Base-by-base conservation (phyloP, 2,888 invertebrate genomes). In the Heliconius erato region DNA sequence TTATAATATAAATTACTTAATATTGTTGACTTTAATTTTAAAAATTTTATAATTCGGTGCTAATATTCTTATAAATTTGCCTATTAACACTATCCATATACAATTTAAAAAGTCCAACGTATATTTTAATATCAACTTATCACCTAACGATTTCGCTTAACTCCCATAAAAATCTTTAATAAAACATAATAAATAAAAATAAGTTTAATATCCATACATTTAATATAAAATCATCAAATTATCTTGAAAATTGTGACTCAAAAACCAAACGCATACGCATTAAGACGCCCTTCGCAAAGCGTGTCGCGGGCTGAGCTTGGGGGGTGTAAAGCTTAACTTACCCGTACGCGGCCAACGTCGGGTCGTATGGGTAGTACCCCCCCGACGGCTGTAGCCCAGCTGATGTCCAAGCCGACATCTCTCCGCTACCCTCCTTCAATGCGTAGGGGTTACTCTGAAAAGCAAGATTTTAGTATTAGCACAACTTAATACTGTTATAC, bases 331-430 rank as follows among this genome's bases (percentile, higher is more conserved):
- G 7, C 71, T 67, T 49, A 54, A 97, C 98, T 97, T 97, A 98
- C 98, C 98, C 98, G 96, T 98, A 98, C 91, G 98, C 98, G 86
- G 98, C 98, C 89, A 98, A 97, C 95, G 98, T 98, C 84, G 98
- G 98, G 96, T 99, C 98, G 96, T 98, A 99, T 87, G 98, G 98
- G 96, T 98, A 98, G 96, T 98, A 98, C 90, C 98, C 98, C 86
- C 98, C 98, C 87, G 98, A 98, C 91, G 98, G 98, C 95, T 98
- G 98, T 82, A 98, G 96, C 85, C 98, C 98, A 84, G 98, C 98
- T 86, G 98, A 98, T 89, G 98, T 98, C 98, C 98, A 98, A 89
- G 98, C 98, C 85, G 98, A 97, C 98, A 98, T 98, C 94, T 98
- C 98, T 80, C 98, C 97, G 90, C 98, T 97, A 90, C 98, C 97